Percentiles rank a stretch among this genome's conserved stretches.
Evolutionary conservation across 2,113 vertebrate species (phyloP).

Genomic region (Tachuris rubrigastra): DNA sequence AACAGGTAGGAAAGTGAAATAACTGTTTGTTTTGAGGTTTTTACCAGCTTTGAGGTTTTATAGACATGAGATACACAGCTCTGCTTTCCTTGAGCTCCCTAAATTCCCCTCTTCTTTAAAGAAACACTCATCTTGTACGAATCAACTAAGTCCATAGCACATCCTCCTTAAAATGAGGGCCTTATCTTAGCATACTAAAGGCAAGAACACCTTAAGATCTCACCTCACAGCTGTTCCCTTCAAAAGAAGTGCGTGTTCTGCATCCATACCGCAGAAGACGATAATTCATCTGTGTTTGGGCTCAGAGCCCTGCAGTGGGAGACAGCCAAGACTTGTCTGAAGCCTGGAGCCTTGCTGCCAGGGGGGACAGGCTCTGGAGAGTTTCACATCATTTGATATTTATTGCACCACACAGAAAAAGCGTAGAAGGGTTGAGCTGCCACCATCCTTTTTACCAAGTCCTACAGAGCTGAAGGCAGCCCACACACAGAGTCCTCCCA

Average conservation of each 20-base stretch:
- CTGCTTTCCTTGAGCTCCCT: background rate
- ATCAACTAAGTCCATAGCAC: background rate
- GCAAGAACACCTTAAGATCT: background rate
- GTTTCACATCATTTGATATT: background rate
- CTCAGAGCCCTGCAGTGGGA: background rate
- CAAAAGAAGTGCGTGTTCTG: background rate
- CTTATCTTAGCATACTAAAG: background rate
- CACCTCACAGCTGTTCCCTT: background rate
- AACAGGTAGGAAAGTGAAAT: background rate
- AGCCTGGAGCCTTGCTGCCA: background rate
- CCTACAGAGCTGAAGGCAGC: background rate
- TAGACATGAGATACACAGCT: background rate
- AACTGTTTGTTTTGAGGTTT: background rate
- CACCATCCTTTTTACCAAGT: background rate
- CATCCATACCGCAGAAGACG: background rate
- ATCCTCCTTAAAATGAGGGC: background rate
- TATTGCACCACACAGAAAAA: background rate
- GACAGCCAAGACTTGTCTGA: background rate
- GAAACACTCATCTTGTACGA: background rate
- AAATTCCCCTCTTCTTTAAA: background rate
- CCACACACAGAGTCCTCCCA: background rate
- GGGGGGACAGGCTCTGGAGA: background rate
- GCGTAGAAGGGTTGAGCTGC: background rate
- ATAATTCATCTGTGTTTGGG: background rate
- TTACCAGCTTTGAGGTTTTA: no score